Evolutionary conservation across 2,113 vertebrate genomes (phyloP).

Genomic region (Lepisosteus oculatus): DNA sequence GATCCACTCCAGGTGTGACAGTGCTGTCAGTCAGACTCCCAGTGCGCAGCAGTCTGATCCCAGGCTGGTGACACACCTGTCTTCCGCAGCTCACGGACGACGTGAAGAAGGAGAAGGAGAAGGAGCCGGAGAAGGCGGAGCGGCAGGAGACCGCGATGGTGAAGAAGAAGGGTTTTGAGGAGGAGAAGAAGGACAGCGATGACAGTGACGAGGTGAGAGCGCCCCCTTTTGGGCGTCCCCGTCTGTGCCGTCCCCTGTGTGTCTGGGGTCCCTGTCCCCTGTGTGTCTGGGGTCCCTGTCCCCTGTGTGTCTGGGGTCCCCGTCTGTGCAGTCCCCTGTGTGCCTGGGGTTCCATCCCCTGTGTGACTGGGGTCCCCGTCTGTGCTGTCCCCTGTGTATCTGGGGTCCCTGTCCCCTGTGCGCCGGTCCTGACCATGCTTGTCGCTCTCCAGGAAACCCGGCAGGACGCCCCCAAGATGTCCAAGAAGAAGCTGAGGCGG

Average conservation of each 20-base stretch:
- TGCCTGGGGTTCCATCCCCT: neutral
- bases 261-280: neutral
- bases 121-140: conserved; percentile 81
- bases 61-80: too few species aligned
- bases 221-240: neutral
- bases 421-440: neutral
- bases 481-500: conserved; percentile 91
- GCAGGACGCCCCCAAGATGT: conserved; percentile 80
- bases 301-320: neutral
- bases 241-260: neutral
- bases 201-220: conserved; percentile 73
- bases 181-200: conserved; percentile 80
- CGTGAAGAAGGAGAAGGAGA: conserved; percentile 89
- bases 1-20: too few species aligned
- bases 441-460: conserved; percentile 66
- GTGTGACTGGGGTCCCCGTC: neutral
- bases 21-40: too few species aligned
- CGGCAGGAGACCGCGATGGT: conserved; percentile 68
- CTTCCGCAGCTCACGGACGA: conserved; percentile 77
- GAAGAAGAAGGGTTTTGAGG: conserved; percentile 82
- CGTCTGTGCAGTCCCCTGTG: neutral
- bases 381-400: neutral
- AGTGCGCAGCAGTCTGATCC: too few species aligned
- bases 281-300: neutral
- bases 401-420: neutral